phyloP scores from a whole-genome alignment of 1,140 invertebrate genomes.

The Pteromalus puparum region DNA sequence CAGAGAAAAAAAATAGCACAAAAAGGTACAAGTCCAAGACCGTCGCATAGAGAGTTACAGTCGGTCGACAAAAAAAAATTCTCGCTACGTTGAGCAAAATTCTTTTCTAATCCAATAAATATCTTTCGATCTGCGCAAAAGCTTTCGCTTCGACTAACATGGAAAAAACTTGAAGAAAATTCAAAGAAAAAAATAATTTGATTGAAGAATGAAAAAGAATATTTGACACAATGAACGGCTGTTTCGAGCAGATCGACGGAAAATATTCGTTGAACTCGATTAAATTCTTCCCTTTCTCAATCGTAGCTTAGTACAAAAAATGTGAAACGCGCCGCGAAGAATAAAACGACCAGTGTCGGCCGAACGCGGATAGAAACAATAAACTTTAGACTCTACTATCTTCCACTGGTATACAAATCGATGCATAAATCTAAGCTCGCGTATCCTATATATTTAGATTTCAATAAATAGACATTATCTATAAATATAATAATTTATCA shows the following conservation, averaged over 20 bases:
- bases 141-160: background rate
- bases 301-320: constrained; percentile 28
- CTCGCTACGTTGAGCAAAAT: constrained; percentile 25
- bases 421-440: background rate
- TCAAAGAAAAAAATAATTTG: background rate
- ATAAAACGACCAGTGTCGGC: constrained; percentile 36
- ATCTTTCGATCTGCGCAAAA: constrained; percentile 20
- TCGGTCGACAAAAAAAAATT: constrained; percentile 33
- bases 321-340: constrained; percentile 18
- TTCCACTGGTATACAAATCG: constrained; percentile 1
- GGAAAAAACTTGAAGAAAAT: constrained; percentile 20
- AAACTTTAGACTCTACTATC: constrained; percentile 17
- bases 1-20: constrained; percentile 45
- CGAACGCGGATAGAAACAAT: constrained; percentile 48
- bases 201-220: constrained; percentile 4
- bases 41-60: constrained; percentile 23
- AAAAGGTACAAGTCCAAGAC: constrained; percentile 30
- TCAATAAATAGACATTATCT: background rate
- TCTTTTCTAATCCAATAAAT: constrained; percentile 38
- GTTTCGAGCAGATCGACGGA: background rate
- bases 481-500: constrained; percentile 16
- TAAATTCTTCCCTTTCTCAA: constrained; percentile 18
- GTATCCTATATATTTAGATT: background rate
- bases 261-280: constrained; percentile 36
- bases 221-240: constrained; percentile 7